Base-by-base conservation (phyloP, 2,888 invertebrate species). In the Tridacna crocea region DNA sequence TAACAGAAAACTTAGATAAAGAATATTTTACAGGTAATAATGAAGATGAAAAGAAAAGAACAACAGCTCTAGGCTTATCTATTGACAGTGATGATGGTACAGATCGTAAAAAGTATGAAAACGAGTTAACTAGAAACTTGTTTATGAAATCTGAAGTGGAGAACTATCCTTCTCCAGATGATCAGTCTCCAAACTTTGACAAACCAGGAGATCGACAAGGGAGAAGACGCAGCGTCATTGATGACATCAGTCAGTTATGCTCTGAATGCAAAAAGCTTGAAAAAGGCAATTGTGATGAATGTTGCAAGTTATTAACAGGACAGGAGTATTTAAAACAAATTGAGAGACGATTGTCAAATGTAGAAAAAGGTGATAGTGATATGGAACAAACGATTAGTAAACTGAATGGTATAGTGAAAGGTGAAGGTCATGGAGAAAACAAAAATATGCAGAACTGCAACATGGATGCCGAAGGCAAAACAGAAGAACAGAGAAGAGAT, bases 191-290 rank as follows among this genome's bases (percentile, higher is more conserved):
- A 0, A 61, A 24, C 24, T n/a, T 17, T 26, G 27, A 26, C 3
- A 26, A 26, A 26, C 12, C 11, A 8, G 72, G 51, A 24, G 68
- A 19, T 11, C 12, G 51, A 72, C 36, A n/a, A 36, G 26, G 58
- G 19, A 73, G 84, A 58, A 75, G 58, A 51, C 58, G 61, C 24
- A 81, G 79, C 72, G 79, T 77, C 0, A 76, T 84, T 22, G 81
- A 84, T 11, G 81, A 84, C 58, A 77, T 81, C 8, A 81, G 79
- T 75, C 72, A 72, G 4, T 19, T 81, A 26, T 84, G 84, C 72
- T 75, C 76, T 36, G 84, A 81, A 13, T 84, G 84, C 65, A 84
- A 70, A 22, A 61, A 55, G 26, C 58, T 74, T 13, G 70, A 76
- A 72, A 70, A 19, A 46, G 48, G 72, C 27, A 84, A 75, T 27